Conservation (phyloP, 2,797 vertebrate species). For the Coilia nasus region DNA sequence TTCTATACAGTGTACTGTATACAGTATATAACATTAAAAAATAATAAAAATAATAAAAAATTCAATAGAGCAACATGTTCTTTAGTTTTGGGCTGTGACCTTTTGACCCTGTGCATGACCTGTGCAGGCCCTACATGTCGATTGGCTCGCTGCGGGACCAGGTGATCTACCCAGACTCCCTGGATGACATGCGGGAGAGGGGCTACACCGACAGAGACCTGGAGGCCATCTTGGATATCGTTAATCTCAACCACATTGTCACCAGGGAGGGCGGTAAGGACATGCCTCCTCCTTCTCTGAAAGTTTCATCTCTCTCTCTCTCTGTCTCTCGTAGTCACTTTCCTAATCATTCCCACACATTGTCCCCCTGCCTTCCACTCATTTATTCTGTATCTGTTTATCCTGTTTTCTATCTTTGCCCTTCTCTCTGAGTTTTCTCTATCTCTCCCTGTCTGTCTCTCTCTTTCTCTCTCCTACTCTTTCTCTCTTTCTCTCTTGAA, state of each 20-base stretch:
- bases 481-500: background rate
- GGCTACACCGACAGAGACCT: constrained; percentile 87
- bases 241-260: constrained; percentile 95
- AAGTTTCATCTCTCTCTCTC: too few relatives aligned
- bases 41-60: too few relatives aligned
- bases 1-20: too few relatives aligned
- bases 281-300: too few relatives aligned
- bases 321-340: too few relatives aligned
- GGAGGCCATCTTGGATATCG: constrained; percentile 87
- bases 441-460: background rate
- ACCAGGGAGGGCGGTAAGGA: constrained; percentile 93
- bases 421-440: background rate
- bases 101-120: background rate
- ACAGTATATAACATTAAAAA: too few relatives aligned
- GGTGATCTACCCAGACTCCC: constrained; percentile 95
- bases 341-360: too few relatives aligned
- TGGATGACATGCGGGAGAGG: constrained; percentile 90
- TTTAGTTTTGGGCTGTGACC: background rate
- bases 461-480: background rate
- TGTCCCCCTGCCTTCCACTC: too few relatives aligned
- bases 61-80: too few relatives aligned
- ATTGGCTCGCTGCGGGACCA: constrained; percentile 93
- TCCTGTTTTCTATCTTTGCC: background rate
- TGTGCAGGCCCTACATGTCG: constrained; percentile 94
- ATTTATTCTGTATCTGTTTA: background rate